Percentiles rank a stretch among this genome's conserved stretches.
Conservation (phyloP, 2,797 vertebrate genomes). For the Squalus acanthias region DNA sequence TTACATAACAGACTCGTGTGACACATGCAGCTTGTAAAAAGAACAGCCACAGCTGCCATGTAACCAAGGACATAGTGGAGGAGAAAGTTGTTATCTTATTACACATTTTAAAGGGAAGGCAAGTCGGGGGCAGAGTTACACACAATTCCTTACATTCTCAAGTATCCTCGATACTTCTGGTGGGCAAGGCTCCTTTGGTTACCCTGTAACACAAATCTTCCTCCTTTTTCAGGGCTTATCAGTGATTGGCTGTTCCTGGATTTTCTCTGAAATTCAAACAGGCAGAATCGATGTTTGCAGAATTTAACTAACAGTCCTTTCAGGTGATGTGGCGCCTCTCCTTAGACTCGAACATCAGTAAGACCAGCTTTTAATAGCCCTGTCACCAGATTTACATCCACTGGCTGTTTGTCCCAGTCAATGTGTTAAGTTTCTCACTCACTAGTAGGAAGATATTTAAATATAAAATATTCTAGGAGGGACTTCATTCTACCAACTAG, state of each 20-base stretch:
- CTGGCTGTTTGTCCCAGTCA: not conserved
- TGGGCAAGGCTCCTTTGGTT: not conserved
- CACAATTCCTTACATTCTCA: not conserved
- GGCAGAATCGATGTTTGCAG: not conserved
- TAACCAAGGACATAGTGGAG: constrained; percentile 13
- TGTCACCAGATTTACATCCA: not conserved
- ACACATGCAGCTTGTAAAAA: not conserved
- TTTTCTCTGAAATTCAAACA: not conserved
- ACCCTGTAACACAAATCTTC: not conserved
- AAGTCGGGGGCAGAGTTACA: not conserved
- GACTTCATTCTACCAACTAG: no score
- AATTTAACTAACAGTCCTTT: not conserved
- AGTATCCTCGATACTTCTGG: not conserved
- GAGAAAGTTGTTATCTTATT: constrained; percentile 15
- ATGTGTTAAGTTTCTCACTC: not conserved
- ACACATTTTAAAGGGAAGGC: not conserved
- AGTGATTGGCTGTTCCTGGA: not conserved
- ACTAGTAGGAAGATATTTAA: not conserved
- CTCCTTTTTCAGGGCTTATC: not conserved
- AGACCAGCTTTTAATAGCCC: not conserved
- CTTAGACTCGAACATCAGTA: not conserved
- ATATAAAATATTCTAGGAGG: not conserved
- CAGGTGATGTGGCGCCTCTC: not conserved
- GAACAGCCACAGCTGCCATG: constrained; percentile 17
- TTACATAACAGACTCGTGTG: not conserved